Evolutionary conservation across 2,888 invertebrate species (phyloP).

Genomic region (Philhelius pedissequus): DNA sequence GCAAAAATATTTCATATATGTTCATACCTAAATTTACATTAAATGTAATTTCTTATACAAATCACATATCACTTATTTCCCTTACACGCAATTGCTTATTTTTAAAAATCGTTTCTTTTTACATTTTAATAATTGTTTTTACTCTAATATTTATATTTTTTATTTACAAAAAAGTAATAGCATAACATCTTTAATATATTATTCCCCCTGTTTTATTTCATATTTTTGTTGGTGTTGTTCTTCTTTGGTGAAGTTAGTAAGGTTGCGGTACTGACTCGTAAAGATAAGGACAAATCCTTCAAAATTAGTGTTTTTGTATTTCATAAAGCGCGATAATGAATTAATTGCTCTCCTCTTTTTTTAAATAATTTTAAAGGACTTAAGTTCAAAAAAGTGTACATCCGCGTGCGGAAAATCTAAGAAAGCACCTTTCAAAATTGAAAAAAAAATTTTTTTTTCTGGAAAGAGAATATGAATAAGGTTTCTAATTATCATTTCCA

Average conservation of each 20-base stretch:
- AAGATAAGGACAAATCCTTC: background rate
- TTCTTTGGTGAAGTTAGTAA: background rate
- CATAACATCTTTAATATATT: background rate
- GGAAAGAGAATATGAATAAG: background rate
- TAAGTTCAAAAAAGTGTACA: background rate
- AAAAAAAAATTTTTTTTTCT: background rate
- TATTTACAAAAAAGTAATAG: constrained; percentile 51
- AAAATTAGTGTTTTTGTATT: background rate
- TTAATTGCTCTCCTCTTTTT: background rate
- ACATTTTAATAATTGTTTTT: constrained; percentile 1
- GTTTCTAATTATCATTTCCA: background rate
- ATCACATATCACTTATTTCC: constrained; percentile 50
- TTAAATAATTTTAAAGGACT: background rate
- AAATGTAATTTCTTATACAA: constrained; percentile 50
- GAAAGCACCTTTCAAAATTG: constrained; percentile 7
- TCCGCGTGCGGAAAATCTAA: background rate
- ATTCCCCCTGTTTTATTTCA: background rate
- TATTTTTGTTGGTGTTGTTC: too few species aligned
- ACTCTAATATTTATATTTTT: background rate
- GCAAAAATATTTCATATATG: constrained; percentile 58
- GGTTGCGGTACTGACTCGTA: background rate
- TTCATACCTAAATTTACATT: constrained; percentile 18
- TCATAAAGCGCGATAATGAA: background rate
- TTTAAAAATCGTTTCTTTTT: constrained; percentile 31
- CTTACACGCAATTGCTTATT: constrained; percentile 8